Base-by-base conservation (phyloP, 2,797 vertebrate genomes). In the Alca torda region DNA sequence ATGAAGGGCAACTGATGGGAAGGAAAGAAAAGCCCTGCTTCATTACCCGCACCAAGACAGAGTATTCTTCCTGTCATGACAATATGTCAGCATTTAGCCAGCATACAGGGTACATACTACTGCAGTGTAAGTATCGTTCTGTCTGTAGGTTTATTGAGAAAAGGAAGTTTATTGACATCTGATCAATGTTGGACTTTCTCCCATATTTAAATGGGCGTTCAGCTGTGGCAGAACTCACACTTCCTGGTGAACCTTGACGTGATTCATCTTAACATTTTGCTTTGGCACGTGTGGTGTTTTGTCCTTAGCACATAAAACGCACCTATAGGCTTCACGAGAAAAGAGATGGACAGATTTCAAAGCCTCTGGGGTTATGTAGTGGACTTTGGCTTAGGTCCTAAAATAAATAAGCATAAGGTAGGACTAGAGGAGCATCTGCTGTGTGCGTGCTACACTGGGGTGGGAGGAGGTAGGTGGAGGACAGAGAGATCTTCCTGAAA, bases 401-500 rank as follows among this genome's bases (percentile, higher is more conserved):
- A 91, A 90, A 84, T 10, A 86, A 84, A 76, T 56, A 84, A 78
- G 16, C 39, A 19, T 54, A 35, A 87, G 23, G 15, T 53, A 95
- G 54, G 53, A 64, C 39, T 91, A 73, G 67, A 75, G 37, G 63
- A 95, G n/a, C 88, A 92, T 92, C 78, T 92, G 89, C 13, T 70
- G 20, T 35, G 41, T 46, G 46, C 12, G 39, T 56, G 63, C 39
- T 78, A 8, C 20, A 18, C 33, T 56, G 20, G 0, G 0, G 10
- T 87, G 60, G 61, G 69, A 85, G 56, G 79, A 87, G 28, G 59
- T 65, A 57, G 69, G 75, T 0, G 0, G 78, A 78, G 88, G 88
- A 90, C 78, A 48, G 70, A 75, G 60, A 54, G 30, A 89, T 59
- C 84, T 88, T 85, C 79, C 61, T 95, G 79, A 96, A 97, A 94